These are phyloP conservation scores for Pardosa pseudoannulata DNA, from an alignment of 2,888 invertebrate species.

Conservation along the genomic window DNA sequence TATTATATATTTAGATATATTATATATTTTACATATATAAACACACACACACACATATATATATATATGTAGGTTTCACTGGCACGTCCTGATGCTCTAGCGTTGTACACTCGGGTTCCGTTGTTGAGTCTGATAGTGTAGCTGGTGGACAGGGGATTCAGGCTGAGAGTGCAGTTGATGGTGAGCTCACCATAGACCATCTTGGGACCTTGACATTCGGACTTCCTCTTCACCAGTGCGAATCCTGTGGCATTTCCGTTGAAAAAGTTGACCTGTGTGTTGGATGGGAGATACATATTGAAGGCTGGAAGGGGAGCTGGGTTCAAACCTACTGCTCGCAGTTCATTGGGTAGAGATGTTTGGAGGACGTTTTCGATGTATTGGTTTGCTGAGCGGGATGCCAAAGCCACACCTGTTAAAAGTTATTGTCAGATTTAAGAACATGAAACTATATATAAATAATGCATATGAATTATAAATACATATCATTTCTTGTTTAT, in stretches of 20 bases:
- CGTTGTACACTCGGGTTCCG: constrained; percentile 17
- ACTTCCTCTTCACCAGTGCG: constrained; percentile 14
- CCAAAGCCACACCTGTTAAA: constrained; percentile 38
- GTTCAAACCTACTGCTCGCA: constrained; percentile 10
- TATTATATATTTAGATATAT: too few relatives aligned
- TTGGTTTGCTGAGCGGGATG: constrained; percentile 45
- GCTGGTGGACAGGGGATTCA: constrained; percentile 12
- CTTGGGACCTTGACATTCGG: constrained; percentile 37
- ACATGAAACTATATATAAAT: too few relatives aligned
- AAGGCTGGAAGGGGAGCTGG: constrained; percentile 36
- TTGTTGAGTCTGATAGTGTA: constrained; percentile 29
- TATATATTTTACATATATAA: too few relatives aligned
- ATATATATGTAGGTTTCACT: too few relatives aligned
- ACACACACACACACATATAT: too few relatives aligned
- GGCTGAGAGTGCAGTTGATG: constrained; percentile 56
- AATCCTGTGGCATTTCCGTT: constrained; percentile 53
- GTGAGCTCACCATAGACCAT: constrained; percentile 27
- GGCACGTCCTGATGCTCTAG: constrained; percentile 23
- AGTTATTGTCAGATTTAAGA: too few relatives aligned
- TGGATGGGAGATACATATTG: constrained; percentile 10
- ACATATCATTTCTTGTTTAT: too few relatives aligned
- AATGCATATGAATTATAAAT: too few relatives aligned
- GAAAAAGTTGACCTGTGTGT: constrained; percentile 26
- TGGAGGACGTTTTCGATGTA: constrained; percentile 51
- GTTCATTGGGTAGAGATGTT: constrained; percentile 18